phyloP scores from a whole-genome alignment of 2,113 vertebrate genomes.

The Nestor notabilis region DNA sequence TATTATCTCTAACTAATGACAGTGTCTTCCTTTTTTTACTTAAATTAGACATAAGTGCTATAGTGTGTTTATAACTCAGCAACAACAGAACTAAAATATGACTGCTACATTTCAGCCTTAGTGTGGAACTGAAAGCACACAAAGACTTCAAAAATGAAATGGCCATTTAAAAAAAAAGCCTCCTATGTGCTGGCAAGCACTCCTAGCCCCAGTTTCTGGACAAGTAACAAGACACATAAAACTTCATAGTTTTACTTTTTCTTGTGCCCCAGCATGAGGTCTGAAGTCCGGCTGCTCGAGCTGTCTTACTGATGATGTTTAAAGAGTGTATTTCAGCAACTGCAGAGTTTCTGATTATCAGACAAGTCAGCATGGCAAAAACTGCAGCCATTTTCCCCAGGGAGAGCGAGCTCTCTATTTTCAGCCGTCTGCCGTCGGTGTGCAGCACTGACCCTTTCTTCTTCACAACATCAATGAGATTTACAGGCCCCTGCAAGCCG shows the following conservation, averaged over 20 bases:
- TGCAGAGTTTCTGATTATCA: neutral
- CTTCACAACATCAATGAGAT: neutral
- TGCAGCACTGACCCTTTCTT: neutral
- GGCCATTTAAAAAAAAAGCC: neutral
- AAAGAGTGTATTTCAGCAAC: constrained; percentile 36
- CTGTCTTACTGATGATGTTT: neutral
- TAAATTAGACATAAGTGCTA: neutral
- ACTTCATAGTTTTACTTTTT: neutral
- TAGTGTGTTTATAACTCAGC: neutral
- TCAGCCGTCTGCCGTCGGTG: neutral
- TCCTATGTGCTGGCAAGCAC: neutral
- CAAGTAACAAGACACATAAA: neutral
- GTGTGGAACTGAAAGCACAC: neutral
- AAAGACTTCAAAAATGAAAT: neutral
- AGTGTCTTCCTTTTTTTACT: neutral
- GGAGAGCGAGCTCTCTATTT: neutral
- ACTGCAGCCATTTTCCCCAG: neutral
- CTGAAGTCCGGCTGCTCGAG: constrained; percentile 16
- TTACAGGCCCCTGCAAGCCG: rapidly evolving
- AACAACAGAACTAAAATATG: neutral
- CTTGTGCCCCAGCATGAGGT: neutral
- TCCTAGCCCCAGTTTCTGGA: neutral
- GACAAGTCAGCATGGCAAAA: neutral
- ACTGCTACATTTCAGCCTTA: neutral
- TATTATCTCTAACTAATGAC: constrained; percentile 44